phyloP scores from a whole-genome alignment of 2,113 vertebrate species.

The Oryzias celebensis region DNA sequence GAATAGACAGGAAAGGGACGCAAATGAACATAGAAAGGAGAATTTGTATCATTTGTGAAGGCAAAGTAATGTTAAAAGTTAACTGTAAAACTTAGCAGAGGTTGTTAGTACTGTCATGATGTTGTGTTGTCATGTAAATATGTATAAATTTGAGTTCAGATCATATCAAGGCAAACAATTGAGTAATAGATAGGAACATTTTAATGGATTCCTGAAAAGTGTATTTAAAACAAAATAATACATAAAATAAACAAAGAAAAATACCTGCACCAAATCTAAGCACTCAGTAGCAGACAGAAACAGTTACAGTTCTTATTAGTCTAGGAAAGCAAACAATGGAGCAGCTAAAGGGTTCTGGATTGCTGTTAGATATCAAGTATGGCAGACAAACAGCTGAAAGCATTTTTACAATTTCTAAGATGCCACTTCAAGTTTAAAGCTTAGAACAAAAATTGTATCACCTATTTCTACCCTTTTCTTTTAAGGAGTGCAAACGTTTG shows the following conservation, averaged over 20 bases:
- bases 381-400: too few species aligned
- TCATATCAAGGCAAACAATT: neutral
- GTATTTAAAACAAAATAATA: too few species aligned
- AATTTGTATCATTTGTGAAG: neutral
- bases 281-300: neutral
- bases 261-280: neutral
- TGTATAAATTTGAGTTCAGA: neutral
- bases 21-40: constrained; percentile 4
- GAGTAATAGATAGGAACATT: neutral
- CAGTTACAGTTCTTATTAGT: neutral
- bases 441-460: too few species aligned
- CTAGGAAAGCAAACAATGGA: neutral
- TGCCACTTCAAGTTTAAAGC: too few species aligned
- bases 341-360: neutral
- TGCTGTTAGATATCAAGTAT: neutral
- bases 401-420: too few species aligned
- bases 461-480: too few species aligned
- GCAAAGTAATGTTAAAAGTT: neutral
- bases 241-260: too few species aligned
- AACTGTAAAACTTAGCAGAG: neutral
- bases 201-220: too few species aligned
- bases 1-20: constrained; percentile 2
- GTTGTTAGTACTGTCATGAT: too few species aligned
- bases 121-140: too few species aligned
- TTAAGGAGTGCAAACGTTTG: too few species aligned